Percentiles rank a stretch among this genome's conserved stretches.
Conservation (phyloP, 1,140 invertebrate species). For the Sitobion miscanthi region DNA sequence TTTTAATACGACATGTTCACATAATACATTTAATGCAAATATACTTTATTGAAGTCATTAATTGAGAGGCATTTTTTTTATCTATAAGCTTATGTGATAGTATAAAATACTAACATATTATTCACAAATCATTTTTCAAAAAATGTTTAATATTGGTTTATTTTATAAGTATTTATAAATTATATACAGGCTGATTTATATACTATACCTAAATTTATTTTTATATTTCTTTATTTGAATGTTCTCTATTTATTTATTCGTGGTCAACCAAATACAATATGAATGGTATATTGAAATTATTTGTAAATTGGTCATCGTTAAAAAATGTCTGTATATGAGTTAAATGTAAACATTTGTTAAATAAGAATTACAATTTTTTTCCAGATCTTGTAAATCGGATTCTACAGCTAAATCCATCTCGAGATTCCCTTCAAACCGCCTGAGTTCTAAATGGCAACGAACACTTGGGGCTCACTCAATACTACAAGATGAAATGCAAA, state of each 20-base stretch:
- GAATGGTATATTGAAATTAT: neutral
- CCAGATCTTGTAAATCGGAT: constrained; percentile 68
- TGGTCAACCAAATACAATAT: neutral
- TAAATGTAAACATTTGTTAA: neutral
- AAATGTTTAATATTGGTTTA: neutral
- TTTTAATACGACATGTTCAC: neutral
- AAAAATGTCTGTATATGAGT: neutral
- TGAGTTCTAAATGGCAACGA: constrained; percentile 34
- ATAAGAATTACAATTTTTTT: neutral
- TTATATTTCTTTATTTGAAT: no score
- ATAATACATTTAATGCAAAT: neutral
- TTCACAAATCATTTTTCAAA: neutral
- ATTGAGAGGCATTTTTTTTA: neutral
- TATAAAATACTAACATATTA: neutral
- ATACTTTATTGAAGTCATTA: neutral
- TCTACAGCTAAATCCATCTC: constrained; percentile 66
- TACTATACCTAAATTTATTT: no score
- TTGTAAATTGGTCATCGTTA: neutral
- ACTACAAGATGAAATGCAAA: constrained; percentile 28
- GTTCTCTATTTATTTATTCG: no score
- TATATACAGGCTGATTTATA: no score
- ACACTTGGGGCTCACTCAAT: neutral
- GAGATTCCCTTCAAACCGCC: constrained; percentile 63
- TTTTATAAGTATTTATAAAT: neutral
- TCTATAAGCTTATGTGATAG: no score